Evolutionary conservation across 2,113 vertebrate species (phyloP).

Genomic region (Pluvialis apricaria): DNA sequence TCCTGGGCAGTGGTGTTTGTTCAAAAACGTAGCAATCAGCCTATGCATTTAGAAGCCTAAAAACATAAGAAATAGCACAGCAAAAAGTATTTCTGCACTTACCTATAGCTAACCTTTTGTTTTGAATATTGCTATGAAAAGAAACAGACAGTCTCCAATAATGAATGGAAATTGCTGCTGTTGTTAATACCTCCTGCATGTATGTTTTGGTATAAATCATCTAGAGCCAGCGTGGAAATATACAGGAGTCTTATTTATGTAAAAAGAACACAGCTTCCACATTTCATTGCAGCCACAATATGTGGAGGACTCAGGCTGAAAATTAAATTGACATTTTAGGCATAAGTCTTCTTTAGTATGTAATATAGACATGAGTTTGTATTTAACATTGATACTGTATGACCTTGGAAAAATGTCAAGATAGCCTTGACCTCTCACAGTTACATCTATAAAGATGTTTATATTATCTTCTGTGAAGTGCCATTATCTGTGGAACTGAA

Average conservation of each 20-base stretch:
- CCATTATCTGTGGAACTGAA: not conserved
- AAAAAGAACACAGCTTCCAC: accelerated
- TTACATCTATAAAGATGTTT: not conserved
- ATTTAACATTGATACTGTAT: not conserved
- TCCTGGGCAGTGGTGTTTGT: not conserved
- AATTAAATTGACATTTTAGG: not conserved
- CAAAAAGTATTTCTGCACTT: not conserved
- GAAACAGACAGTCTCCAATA: not conserved
- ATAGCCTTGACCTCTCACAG: not conserved
- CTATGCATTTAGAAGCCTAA: not conserved
- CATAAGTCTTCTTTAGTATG: not conserved
- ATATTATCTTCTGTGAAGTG: not conserved
- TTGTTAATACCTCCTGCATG: not conserved
- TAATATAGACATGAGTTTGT: not conserved
- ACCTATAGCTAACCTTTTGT: not conserved
- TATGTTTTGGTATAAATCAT: not conserved
- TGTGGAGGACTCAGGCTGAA: not conserved
- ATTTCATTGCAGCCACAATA: not conserved
- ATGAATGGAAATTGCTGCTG: not conserved
- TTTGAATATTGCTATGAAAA: not conserved
- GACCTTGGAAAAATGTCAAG: not conserved
- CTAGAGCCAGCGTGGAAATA: not conserved
- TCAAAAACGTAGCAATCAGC: not conserved
- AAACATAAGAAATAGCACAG: not conserved
- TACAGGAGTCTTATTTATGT: not conserved